Base-by-base conservation (phyloP, 2,113 vertebrate genomes). In the Rhagologus leucostigma region DNA sequence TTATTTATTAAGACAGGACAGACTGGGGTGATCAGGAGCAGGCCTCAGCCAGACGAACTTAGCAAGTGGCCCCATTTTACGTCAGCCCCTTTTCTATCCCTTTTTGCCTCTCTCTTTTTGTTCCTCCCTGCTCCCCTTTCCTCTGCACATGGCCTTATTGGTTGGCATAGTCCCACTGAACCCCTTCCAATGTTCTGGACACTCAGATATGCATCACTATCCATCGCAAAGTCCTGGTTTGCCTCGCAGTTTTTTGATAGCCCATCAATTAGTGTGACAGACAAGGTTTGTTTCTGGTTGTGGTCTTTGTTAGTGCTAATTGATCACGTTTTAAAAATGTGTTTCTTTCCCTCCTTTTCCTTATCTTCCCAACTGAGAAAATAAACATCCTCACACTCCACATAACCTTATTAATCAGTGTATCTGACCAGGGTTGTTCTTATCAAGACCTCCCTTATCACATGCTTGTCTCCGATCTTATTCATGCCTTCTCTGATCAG, bases 11-110 rank as follows among this genome's bases (percentile, higher is more conserved):
- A 47, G 9, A 8, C 27, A 65, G 7, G 7, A 44, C 10, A 44
- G 46, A 27, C 4, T 3, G 1, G 7, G 4, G 20, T 52, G 30
- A 42, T n/a, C 27, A 47, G 30, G 17, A 65, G 30, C 12, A 65
- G 22, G 14, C 10, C 11, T 87, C 52, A 52, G 6, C 26, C 22
- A 37, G 44, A 53, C 3, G 80, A 84, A 16, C 7, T 6, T 42
- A 33, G 8, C 13, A 35, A 22, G 20, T 9, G 5, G 13, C 2
- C 5, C 1, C 1, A 5, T 84, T 41, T 90, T 35, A 35, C 1
- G 0, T 37, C 39, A 73, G 11, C 6, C 5, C 14, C 22, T 60
- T 85, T 77, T 29, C 83, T 52, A 47, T 16, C 6, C 5, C 11
- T 60, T 73, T 56, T 46, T 46, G 3, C 21, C 5, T 8, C 12